These are phyloP conservation scores for Aradophagus sp. DNA, from an alignment of 1,140 invertebrate species.

Conservation along the genomic window DNA sequence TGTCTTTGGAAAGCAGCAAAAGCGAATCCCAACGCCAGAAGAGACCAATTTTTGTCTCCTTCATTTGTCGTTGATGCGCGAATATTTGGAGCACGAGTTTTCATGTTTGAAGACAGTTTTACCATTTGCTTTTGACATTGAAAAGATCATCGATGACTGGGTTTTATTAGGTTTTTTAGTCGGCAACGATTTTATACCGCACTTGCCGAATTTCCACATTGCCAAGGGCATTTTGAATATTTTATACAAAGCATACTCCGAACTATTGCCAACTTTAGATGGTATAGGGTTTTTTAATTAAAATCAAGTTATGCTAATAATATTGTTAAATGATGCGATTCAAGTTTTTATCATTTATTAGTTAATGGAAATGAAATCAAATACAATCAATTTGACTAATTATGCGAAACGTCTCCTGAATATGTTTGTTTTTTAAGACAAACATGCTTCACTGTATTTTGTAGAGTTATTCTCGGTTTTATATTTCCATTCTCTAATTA, in stretches of 20 bases:
- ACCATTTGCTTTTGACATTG: constrained; percentile 83
- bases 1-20: constrained; percentile 81
- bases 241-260: constrained; percentile 92
- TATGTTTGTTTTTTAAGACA: too few relatives aligned
- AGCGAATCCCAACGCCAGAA: constrained; percentile 82
- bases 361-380: too few relatives aligned
- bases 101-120: constrained; percentile 81
- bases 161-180: constrained; percentile 96
- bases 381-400: too few relatives aligned
- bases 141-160: constrained; percentile 86
- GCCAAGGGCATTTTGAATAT: constrained; percentile 89
- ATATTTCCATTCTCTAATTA: too few relatives aligned
- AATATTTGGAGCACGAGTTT: constrained; percentile 96
- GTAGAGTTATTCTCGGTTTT: too few relatives aligned
- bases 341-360: not conserved
- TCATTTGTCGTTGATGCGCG: constrained; percentile 92
- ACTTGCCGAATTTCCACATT: constrained; percentile 95
- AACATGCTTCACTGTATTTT: too few relatives aligned
- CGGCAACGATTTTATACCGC: constrained; percentile 98
- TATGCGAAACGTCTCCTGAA: too few relatives aligned
- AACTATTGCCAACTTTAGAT: constrained; percentile 88
- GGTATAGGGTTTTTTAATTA: too few relatives aligned
- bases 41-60: constrained; percentile 95
- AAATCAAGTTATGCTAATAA: too few relatives aligned
- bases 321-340: too few relatives aligned